These are phyloP conservation scores for Agriopis aurantiaria DNA, from an alignment of 2,888 invertebrate genomes.

Conservation along the genomic window DNA sequence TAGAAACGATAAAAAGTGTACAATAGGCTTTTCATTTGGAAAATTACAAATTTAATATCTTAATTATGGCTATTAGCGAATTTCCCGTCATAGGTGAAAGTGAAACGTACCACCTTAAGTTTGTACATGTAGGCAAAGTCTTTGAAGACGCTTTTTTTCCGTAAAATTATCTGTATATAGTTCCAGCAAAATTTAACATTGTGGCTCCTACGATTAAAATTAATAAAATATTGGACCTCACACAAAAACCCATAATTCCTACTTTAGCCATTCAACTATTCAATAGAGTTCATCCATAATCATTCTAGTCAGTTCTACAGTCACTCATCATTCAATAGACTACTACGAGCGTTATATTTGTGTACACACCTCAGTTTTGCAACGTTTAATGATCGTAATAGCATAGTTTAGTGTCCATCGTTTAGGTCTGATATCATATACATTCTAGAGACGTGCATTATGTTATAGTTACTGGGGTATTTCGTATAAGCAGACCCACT, in stretches of 20 bases:
- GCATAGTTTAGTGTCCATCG: slow-evolving; percentile 15
- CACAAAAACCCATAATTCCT: background rate
- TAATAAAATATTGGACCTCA: no score
- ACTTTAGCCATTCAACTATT: slow-evolving; percentile 5
- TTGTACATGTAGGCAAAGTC: no score
- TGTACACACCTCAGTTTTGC: slow-evolving; percentile 22
- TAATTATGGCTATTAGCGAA: no score
- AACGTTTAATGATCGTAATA: slow-evolving; percentile 27
- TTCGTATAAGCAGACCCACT: background rate
- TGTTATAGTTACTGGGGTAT: background rate
- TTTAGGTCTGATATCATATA: slow-evolving; percentile 13
- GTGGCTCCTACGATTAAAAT: no score
- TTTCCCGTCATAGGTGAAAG: no score
- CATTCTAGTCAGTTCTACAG: background rate
- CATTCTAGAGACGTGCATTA: slow-evolving; percentile 10
- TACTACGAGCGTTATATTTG: background rate
- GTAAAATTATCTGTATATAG: no score
- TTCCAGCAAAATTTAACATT: no score
- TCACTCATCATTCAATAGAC: slow-evolving; percentile 10
- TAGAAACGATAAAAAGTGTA: no score
- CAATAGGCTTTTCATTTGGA: no score
- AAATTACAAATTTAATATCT: no score
- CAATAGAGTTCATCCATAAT: background rate
- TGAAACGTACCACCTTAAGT: no score
- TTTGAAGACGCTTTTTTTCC: no score